Evolutionary conservation across 2,888 invertebrate species (phyloP), one percentile per base, ranked within the genome.

Genomic region (Scelioninae gen. 2): DNA sequence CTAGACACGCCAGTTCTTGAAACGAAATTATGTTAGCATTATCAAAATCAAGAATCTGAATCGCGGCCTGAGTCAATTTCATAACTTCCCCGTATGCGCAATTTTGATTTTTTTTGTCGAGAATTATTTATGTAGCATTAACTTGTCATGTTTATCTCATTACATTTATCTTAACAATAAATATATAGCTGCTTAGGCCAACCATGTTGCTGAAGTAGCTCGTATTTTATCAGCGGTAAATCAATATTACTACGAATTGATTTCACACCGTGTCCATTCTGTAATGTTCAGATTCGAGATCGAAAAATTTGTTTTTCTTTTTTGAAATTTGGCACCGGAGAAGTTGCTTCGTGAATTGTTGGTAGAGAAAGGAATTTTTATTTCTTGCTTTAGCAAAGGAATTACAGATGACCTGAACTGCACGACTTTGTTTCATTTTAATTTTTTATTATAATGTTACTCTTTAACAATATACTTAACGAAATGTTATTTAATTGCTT

Each of bases 131-230:
- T 50, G 43, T 31, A 33, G 55, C 64, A 72, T 75, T 75, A 75
- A 72, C 72, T 72, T 75, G 74, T 75, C 71, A 72, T 55, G 74
- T 68, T 75, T 71, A 75, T 75, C 68, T 71, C 55, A 64, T 72
- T 75, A 75, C 63, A 68, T 68, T 75, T 69, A 75, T 72, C 74
- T 64, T 52, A 64, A 72, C 68, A 72, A 72, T 72, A 72, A 68
- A 65, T 64, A 67, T 64, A 55, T 53, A 22, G 63, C 61, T 25
- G 67, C 67, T 61, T 46, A 67, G 48, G 43, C 63, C 41, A 41
- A 53, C 41, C 39, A 31, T 25, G 55, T 63, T 57, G 63, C 35
- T 60, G 28, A 53, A 69, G 68, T 60, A 69, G 52, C 69, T 73
- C 58, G 64, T 52, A 64, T 60, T 73, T 73, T 73, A 73, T 73